Percentiles rank a stretch among this genome's conserved stretches.
Conservation (phyloP, 2,113 vertebrate species). For the Petrocephalus microphthalmus region DNA sequence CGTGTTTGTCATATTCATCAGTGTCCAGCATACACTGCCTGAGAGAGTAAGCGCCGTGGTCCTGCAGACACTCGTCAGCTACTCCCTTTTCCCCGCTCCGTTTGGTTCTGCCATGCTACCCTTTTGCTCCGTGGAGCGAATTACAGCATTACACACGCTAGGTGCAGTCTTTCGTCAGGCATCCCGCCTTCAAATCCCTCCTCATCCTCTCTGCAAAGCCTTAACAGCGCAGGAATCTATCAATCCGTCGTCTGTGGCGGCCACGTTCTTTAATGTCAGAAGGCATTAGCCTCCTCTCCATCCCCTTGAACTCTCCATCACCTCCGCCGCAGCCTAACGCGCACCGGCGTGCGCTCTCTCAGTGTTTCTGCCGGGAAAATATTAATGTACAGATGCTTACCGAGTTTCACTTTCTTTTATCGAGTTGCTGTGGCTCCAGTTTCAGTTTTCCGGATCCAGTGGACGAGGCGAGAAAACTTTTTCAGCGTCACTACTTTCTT, state of each 20-base stretch:
- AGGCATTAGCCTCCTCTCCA: slow-evolving; percentile 35
- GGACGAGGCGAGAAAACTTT: slow-evolving; percentile 30
- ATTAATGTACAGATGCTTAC: slow-evolving; percentile 42
- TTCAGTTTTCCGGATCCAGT: slow-evolving; percentile 49
- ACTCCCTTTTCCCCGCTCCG: background rate
- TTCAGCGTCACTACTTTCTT: slow-evolving; percentile 10
- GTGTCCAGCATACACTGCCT: slow-evolving; percentile 26
- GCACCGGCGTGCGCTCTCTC: background rate
- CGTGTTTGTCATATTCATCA: slow-evolving; percentile 16
- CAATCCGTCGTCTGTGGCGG: slow-evolving; percentile 43
- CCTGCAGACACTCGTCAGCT: background rate
- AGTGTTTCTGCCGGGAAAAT: background rate
- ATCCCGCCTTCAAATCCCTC: slow-evolving; percentile 6
- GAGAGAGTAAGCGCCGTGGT: background rate
- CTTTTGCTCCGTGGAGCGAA: background rate
- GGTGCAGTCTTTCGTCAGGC: background rate
- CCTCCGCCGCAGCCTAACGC: background rate
- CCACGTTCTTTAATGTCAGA: slow-evolving; percentile 37
- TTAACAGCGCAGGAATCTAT: slow-evolving; percentile 2
- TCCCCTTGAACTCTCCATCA: background rate
- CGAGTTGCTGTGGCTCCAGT: slow-evolving; percentile 46
- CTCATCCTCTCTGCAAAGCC: slow-evolving; percentile 26
- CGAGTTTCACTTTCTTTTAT: slow-evolving; percentile 54
- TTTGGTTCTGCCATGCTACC: background rate
- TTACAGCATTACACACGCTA: slow-evolving; percentile 19